A percentile compares a stretch with the other conserved stretches of the same genome.
Evolutionary conservation across 2,888 invertebrate genomes (phyloP).

Genomic region (Metalampra italica): DNA sequence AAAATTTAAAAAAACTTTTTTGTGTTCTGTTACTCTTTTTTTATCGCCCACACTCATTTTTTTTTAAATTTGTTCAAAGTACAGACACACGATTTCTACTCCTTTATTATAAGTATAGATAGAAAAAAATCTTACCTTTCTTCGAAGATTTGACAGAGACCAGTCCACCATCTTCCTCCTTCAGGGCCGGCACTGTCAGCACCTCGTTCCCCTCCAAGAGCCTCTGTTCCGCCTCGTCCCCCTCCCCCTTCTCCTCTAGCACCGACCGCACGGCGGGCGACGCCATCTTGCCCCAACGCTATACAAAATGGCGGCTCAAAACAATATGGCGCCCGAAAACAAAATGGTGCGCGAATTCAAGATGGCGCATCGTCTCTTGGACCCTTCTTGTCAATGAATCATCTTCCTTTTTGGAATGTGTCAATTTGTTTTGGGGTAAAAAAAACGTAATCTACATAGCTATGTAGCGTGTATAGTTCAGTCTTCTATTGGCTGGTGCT

Average conservation of each 20-base stretch:
- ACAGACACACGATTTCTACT: too few species aligned
- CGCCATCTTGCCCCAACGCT: constrained; percentile 41
- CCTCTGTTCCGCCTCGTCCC: constrained; percentile 59
- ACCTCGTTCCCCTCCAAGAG: constrained; percentile 44
- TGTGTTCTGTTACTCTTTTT: too few species aligned
- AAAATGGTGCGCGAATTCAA: background rate
- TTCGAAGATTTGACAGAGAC: constrained; percentile 60
- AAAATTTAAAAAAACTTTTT: too few species aligned
- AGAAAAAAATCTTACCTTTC: constrained; percentile 46
- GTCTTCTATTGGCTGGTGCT: constrained; percentile 45
- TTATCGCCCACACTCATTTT: too few species aligned
- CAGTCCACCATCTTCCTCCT: constrained; percentile 32
- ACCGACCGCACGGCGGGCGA: constrained; percentile 34
- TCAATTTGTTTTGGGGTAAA: constrained; percentile 17
- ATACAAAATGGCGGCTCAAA: constrained; percentile 32
- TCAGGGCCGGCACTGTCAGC: constrained; percentile 32
- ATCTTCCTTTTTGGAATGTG: constrained; percentile 22
- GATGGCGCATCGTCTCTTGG: constrained; percentile 7
- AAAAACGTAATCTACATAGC: constrained; percentile 29
- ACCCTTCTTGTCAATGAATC: constrained; percentile 10
- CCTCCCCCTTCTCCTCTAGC: constrained; percentile 36
- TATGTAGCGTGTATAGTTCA: constrained; percentile 25
- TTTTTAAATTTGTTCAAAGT: too few species aligned
- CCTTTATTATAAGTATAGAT: too few species aligned
- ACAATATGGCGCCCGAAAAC: constrained; percentile 17